Evolutionary conservation across 2,797 vertebrate species (phyloP), one percentile per base, ranked within the genome.

Genomic region (Hozukius guyotensis): DNA sequence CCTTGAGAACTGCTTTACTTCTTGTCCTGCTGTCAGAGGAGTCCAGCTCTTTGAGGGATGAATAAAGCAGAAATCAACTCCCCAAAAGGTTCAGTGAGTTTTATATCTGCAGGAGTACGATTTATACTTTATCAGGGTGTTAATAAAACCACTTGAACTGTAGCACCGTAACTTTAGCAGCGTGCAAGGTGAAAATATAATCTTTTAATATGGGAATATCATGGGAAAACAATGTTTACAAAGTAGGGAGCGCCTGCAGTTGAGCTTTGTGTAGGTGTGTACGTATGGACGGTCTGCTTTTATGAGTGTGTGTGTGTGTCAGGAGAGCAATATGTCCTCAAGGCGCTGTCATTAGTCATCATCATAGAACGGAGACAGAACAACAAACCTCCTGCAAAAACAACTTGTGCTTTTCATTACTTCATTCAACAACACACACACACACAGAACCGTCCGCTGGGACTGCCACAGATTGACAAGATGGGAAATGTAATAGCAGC

Each of bases 351-450:
- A 62, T 79, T 78, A 88, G 86, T 89, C 79, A 57, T 87, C 83
- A 42, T 84, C 83, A 80, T 68, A 77, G 81, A 84, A 27, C 3
- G 31, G 20, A 82, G 38, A 70, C 34, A 78, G 64, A 86, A 76
- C 67, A 83, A 92, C 91, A 38, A 69, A 76, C 73, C 94, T 89
- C 89, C 95, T 96, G 88, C 53, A 25, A 88, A 87, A 90, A 88
- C 85, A 88, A 82, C 81, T 80, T 82, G 81, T 88, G 89, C 92
- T 92, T 94, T 90, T 92, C 83, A 89, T 94, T 91, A 91, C 62
- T 87, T 60, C 63, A 65, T 80, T 86, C 74, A 73, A 80, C 77
- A 72, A 65, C 75, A 76, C n/a, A 62, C 55, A 69, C 49, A 74
- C 84, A 79, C 67, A 71, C 52, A 81, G 59, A 59, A 12, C 27